Conservation (phyloP, 2,797 vertebrate species). For the Manis javanica region DNA sequence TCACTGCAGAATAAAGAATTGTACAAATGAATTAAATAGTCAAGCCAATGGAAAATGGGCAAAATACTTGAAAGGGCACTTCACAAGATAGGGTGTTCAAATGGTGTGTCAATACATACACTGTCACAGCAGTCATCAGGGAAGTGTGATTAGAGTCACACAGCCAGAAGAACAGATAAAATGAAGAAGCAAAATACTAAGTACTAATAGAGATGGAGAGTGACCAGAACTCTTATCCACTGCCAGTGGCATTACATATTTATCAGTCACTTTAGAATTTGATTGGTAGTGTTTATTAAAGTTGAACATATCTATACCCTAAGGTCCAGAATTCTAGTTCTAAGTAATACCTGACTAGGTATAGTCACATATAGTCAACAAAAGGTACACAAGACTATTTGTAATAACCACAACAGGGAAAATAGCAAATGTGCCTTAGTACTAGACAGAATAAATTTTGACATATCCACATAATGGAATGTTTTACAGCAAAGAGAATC, state of each 20-base stretch:
- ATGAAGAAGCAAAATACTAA: neutral
- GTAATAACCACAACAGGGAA: neutral
- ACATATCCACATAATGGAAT: neutral
- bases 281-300: neutral
- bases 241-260: neutral
- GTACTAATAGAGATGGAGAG: neutral
- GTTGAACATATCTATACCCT: neutral
- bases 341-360: neutral
- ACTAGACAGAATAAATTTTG: neutral
- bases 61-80: neutral
- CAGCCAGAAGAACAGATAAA: neutral
- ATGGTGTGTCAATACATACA: neutral
- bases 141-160: slow-evolving; percentile 30
- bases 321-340: neutral
- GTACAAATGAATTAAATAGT: slow-evolving; percentile 22
- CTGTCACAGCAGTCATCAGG: neutral
- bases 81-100: neutral
- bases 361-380: neutral
- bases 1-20: slow-evolving; percentile 52
- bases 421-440: neutral
- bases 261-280: neutral
- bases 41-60: neutral
- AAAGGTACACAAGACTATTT: neutral
- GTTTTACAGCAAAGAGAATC: neutral
- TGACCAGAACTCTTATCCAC: neutral